phyloP scores from a whole-genome alignment of 1,140 invertebrate species.

The Calliopsis andreniformis region DNA sequence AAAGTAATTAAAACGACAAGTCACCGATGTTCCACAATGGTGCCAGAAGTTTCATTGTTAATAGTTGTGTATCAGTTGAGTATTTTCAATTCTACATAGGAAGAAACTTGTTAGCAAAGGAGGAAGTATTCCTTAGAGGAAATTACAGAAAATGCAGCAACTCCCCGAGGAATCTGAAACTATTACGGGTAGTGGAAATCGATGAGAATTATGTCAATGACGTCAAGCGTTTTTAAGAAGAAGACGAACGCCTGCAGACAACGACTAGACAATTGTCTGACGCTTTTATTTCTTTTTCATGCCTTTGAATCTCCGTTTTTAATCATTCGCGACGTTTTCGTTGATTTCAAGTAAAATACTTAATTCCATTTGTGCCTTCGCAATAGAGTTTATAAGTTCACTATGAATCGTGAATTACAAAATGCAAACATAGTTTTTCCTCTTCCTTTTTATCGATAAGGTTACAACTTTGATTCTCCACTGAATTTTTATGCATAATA shows the following conservation, averaged over 20 bases:
- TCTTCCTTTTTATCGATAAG: background rate
- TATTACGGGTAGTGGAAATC: slow-evolving; percentile 17
- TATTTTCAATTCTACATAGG: background rate
- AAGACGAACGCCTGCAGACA: background rate
- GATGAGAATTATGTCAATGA: slow-evolving; percentile 13
- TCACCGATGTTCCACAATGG: background rate
- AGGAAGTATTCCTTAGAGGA: background rate
- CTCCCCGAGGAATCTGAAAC: background rate
- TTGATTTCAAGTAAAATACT: background rate
- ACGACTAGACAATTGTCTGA: background rate
- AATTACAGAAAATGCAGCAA: background rate
- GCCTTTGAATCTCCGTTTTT: background rate
- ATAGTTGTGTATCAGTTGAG: background rate
- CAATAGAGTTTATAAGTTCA: too few species aligned
- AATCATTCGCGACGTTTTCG: background rate
- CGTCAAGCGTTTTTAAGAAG: slow-evolving; percentile 8
- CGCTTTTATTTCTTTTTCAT: background rate
- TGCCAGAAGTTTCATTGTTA: background rate
- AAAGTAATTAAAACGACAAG: too few species aligned
- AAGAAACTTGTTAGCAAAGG: background rate
- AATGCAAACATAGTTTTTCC: too few species aligned
- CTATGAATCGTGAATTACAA: too few species aligned
- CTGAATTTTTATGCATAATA: background rate
- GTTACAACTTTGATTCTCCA: background rate
- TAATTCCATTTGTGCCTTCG: too few species aligned